Conservation (phyloP, 2,113 vertebrate genomes). For the Cochlearius cochlearius region DNA sequence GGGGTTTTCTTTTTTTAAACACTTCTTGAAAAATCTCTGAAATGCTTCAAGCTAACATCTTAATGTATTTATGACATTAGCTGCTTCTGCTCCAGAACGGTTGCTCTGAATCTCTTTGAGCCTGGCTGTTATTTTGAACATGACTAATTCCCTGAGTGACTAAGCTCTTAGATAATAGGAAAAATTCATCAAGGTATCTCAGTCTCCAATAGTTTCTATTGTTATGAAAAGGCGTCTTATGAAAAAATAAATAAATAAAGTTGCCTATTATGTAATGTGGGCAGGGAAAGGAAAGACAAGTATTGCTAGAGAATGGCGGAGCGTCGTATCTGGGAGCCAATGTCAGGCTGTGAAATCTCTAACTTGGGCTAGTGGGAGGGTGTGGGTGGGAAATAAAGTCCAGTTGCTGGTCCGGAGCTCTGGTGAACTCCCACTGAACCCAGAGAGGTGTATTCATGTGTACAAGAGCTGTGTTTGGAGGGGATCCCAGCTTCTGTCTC, state of each 20-base stretch:
- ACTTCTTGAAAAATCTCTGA: conserved; percentile 48
- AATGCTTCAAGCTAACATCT: conserved; percentile 28
- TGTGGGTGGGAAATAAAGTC: not conserved
- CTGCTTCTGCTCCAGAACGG: conserved; percentile 45
- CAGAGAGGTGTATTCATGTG: rapidly evolving
- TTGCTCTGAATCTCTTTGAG: conserved; percentile 54
- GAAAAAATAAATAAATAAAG: not conserved
- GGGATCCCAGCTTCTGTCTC: not conserved
- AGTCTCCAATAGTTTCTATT: conserved; percentile 32
- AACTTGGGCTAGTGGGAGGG: not conserved
- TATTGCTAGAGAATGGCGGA: not conserved
- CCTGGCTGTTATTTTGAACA: conserved; percentile 61
- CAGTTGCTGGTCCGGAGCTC: not conserved
- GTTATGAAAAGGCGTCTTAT: not conserved
- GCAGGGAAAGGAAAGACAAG: not conserved
- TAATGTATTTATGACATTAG: conserved; percentile 46
- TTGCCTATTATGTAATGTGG: conserved; percentile 5
- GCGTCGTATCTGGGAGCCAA: not conserved
- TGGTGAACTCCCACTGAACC: not conserved
- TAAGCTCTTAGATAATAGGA: conserved; percentile 64
- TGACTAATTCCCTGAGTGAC: conserved; percentile 66
- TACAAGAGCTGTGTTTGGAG: not conserved
- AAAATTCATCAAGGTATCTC: conserved; percentile 47
- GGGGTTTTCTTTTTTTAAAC: conserved; percentile 6
- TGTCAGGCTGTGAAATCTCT: not conserved